Percentiles rank a stretch among this genome's conserved stretches.
phyloP scores from a whole-genome alignment of 2,888 invertebrate species.

The Rhyacophila evoluta region DNA sequence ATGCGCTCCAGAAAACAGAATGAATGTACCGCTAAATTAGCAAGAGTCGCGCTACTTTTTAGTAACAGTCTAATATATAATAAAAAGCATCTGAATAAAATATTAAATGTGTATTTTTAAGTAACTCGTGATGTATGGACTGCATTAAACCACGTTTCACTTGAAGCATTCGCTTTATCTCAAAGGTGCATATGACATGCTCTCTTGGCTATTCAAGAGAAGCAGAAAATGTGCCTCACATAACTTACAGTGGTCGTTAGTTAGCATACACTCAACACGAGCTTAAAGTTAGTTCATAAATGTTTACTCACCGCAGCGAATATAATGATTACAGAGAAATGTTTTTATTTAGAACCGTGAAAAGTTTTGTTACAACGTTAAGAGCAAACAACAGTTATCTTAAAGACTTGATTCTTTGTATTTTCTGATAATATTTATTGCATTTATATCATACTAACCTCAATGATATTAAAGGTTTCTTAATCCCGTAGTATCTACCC shows the following conservation, averaged over 20 bases:
- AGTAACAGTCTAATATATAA: background rate
- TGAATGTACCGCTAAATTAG: background rate
- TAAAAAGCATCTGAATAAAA: constrained; percentile 5
- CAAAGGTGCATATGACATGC: constrained; percentile 30
- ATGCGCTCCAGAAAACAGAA: background rate
- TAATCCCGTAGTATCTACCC: no score
- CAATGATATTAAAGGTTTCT: no score
- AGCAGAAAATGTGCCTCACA: constrained; percentile 32
- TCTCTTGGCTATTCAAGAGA: constrained; percentile 20
- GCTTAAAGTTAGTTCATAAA: no score
- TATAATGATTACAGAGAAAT: no score
- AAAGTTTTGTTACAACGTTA: no score
- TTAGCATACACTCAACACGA: background rate
- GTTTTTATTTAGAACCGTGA: no score
- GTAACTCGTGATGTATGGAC: constrained; percentile 2
- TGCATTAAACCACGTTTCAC: constrained; percentile 10
- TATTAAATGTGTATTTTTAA: background rate
- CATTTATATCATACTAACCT: no score
- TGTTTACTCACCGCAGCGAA: no score
- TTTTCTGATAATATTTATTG: no score
- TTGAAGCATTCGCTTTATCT: constrained; percentile 28
- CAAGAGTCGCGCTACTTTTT: background rate
- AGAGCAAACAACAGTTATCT: no score
- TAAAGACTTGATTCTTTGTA: no score
- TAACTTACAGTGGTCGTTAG: constrained; percentile 24